phyloP scores from a whole-genome alignment of 1,140 invertebrate genomes.

The Chrysomallon squamiferum region DNA sequence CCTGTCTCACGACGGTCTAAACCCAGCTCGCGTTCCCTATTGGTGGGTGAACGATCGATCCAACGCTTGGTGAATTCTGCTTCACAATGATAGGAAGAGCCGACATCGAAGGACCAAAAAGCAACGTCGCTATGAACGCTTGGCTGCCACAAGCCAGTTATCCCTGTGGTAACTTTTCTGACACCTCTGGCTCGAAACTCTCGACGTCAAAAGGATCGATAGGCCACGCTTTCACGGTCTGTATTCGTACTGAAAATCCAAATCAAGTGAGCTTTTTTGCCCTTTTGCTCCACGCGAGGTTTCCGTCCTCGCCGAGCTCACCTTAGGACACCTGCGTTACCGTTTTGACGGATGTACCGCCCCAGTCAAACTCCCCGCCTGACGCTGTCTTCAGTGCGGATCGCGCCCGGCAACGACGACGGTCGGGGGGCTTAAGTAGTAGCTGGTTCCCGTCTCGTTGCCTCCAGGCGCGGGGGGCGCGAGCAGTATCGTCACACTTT shows the following conservation, averaged over 20 bases:
- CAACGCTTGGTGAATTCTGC: constrained; percentile 83
- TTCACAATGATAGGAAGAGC: constrained; percentile 88
- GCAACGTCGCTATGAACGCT: constrained; percentile 84
- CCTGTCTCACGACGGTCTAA: constrained; percentile 82
- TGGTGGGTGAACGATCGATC: constrained; percentile 80
- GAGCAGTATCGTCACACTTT: constrained; percentile 63
- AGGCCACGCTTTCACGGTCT: constrained; percentile 79
- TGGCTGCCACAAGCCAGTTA: constrained; percentile 85
- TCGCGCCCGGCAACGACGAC: constrained; percentile 21
- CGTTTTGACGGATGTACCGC: constrained; percentile 81
- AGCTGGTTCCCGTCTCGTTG: constrained; percentile 9
- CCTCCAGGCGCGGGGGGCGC: constrained; percentile 35
- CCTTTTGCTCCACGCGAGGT: constrained; percentile 84
- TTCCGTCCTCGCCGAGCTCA: constrained; percentile 84
- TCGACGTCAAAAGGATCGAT: constrained; percentile 78
- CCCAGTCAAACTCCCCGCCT: constrained; percentile 84
- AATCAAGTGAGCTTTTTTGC: constrained; percentile 81
- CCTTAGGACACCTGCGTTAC: constrained; percentile 88
- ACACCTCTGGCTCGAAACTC: constrained; percentile 81
- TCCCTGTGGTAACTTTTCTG: constrained; percentile 87
- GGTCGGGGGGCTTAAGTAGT: constrained; percentile 66
- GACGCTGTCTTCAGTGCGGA: constrained; percentile 73
- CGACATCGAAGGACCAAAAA: constrained; percentile 86
- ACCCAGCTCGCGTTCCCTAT: constrained; percentile 80
- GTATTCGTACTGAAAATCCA: constrained; percentile 78